A percentile compares a stretch with the other conserved stretches of the same genome.
Conservation (phyloP, 2,888 invertebrate species). For the Acronicta alni region DNA sequence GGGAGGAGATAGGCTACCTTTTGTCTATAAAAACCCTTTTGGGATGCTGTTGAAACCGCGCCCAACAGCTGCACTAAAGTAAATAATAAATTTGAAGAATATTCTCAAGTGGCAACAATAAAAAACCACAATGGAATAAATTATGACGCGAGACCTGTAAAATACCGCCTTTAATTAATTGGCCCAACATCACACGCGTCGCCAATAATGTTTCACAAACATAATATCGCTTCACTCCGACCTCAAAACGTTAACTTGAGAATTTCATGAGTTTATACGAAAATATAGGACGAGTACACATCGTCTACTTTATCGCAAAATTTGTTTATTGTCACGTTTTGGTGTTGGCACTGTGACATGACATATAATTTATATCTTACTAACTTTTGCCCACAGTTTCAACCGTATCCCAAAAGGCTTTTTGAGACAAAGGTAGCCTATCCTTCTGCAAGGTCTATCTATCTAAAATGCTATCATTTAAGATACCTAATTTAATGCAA, state of each 20-base stretch:
- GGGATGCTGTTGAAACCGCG: too few species aligned
- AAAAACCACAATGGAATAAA: constrained; percentile 39
- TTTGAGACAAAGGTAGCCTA: too few species aligned
- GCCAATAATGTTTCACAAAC: constrained; percentile 51
- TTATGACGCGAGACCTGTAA: constrained; percentile 21
- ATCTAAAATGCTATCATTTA: too few species aligned
- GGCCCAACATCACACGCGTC: constrained; percentile 44
- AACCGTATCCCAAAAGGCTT: too few species aligned
- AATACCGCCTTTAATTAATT: constrained; percentile 45
- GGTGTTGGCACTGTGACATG: neutral
- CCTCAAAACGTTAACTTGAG: constrained; percentile 53
- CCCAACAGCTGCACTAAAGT: too few species aligned
- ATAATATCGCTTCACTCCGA: constrained; percentile 40
- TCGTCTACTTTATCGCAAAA: constrained; percentile 5
- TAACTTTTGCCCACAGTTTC: too few species aligned
- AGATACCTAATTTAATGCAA: too few species aligned
- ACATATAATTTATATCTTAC: too few species aligned
- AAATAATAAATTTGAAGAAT: neutral
- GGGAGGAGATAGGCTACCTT: too few species aligned
- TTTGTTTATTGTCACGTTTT: constrained; percentile 11
- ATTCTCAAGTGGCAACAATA: constrained; percentile 2
- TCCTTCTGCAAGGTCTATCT: too few species aligned
- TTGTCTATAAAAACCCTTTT: too few species aligned
- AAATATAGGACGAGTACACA: constrained; percentile 37
- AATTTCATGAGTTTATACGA: constrained; percentile 42